Evolutionary conservation across 2,113 vertebrate genomes (phyloP).

Genomic region (Lepisosteus oculatus): DNA sequence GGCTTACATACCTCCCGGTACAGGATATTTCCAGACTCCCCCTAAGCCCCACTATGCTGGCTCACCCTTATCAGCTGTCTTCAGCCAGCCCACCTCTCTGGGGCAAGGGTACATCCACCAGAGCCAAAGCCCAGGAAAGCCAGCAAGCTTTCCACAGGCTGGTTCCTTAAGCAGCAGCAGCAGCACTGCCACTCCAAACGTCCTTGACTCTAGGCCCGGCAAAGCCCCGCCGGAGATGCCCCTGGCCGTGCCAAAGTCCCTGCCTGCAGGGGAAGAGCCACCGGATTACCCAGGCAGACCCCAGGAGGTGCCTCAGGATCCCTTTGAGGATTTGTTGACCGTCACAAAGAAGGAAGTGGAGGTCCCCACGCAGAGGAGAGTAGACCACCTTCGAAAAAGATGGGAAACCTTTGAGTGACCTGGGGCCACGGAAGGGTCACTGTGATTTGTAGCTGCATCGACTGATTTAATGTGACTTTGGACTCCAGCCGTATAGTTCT

Average conservation of each 20-base stretch:
- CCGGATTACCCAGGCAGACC: constrained; percentile 37
- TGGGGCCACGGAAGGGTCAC: neutral
- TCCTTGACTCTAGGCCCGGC: constrained; percentile 47
- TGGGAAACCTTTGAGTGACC: constrained; percentile 93
- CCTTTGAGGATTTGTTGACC: constrained; percentile 85
- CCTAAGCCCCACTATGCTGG: constrained; percentile 63
- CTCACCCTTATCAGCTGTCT: constrained; percentile 71
- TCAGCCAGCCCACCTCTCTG: constrained; percentile 65
- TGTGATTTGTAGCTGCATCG: neutral
- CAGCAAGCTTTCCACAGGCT: constrained; percentile 32
- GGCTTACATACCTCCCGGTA: constrained; percentile 54
- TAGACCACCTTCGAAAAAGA: constrained; percentile 79
- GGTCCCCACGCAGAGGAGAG: constrained; percentile 68
- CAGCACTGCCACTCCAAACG: constrained; percentile 39
- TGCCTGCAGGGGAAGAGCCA: constrained; percentile 51
- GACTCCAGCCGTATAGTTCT: constrained; percentile 3
- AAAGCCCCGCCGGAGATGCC: constrained; percentile 38
- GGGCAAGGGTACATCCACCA: constrained; percentile 53
- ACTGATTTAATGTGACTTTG: neutral
- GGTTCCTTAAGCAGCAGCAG: constrained; percentile 33
- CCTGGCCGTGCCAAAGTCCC: constrained; percentile 55
- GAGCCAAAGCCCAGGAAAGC: constrained; percentile 37
- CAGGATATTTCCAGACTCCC: constrained; percentile 60
- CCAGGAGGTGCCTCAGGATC: constrained; percentile 69
- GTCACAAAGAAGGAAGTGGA: constrained; percentile 72